Evolutionary conservation across 2,113 vertebrate species (phyloP).

Genomic region (Alligator mississippiensis): DNA sequence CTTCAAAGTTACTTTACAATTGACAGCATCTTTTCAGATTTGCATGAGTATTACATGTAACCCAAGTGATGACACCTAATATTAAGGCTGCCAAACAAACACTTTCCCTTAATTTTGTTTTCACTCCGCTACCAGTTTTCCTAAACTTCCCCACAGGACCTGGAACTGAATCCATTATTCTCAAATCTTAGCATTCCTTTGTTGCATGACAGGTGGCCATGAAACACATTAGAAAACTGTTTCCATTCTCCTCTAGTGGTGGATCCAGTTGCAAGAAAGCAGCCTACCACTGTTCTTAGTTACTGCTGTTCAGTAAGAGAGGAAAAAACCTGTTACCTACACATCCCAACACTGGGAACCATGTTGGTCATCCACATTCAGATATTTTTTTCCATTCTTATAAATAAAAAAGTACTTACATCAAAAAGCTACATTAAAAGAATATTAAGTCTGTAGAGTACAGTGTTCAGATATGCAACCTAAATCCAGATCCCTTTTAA

Average conservation of each 20-base stretch:
- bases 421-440: neutral
- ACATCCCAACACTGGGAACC: neutral
- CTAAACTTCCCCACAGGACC: neutral
- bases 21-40: neutral
- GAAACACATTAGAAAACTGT: neutral
- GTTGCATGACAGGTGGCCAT: neutral
- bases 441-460: neutral
- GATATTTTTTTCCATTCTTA: neutral
- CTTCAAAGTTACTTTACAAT: neutral
- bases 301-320: no score
- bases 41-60: neutral
- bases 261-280: accelerated
- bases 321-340: no score
- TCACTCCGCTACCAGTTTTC: neutral
- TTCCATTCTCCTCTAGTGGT: neutral
- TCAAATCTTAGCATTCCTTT: neutral
- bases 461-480: neutral
- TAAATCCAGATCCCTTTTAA: neutral
- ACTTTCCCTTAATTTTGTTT: neutral
- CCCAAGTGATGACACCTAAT: neutral
- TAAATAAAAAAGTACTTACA: neutral
- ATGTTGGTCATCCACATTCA: neutral
- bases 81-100: neutral
- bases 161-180: neutral
- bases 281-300: neutral